These are phyloP conservation scores for Accipiter cooperii DNA, from an alignment of 2,113 vertebrate genomes.

Conservation along the genomic window DNA sequence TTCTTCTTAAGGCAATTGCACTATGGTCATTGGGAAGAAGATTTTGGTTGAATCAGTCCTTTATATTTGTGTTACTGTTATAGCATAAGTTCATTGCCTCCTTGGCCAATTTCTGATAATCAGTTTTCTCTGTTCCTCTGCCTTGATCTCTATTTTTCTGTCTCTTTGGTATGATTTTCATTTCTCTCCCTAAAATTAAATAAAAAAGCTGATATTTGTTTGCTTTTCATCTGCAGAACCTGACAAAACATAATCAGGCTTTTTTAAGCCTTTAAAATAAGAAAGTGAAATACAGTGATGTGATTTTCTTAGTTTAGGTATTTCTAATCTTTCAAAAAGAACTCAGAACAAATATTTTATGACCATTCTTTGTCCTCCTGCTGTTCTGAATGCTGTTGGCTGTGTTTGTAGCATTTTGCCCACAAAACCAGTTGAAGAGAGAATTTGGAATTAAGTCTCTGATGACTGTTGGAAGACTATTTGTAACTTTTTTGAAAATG, in stretches of 20 bases:
- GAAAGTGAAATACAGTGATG: background rate
- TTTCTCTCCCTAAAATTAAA: background rate
- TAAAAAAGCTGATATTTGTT: background rate
- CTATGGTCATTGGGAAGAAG: background rate
- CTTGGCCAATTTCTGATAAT: background rate
- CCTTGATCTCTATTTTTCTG: background rate
- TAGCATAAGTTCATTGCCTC: background rate
- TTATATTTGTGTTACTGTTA: background rate
- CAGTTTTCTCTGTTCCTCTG: background rate
- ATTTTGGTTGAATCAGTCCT: background rate
- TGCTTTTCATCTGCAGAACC: background rate
- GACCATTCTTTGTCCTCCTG: fast-evolving
- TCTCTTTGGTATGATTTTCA: background rate
- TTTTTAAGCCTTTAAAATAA: background rate
- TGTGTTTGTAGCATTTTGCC: background rate
- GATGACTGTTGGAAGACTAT: background rate
- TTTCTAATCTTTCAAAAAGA: background rate
- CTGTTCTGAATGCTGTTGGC: background rate
- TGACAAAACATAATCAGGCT: background rate
- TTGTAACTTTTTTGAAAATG: background rate
- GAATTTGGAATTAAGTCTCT: background rate
- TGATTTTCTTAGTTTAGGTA: background rate
- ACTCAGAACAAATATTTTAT: background rate
- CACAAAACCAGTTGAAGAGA: background rate
- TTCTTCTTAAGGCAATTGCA: background rate